Conservation (phyloP, 2,797 vertebrate genomes). For the Cuniculus paca region DNA sequence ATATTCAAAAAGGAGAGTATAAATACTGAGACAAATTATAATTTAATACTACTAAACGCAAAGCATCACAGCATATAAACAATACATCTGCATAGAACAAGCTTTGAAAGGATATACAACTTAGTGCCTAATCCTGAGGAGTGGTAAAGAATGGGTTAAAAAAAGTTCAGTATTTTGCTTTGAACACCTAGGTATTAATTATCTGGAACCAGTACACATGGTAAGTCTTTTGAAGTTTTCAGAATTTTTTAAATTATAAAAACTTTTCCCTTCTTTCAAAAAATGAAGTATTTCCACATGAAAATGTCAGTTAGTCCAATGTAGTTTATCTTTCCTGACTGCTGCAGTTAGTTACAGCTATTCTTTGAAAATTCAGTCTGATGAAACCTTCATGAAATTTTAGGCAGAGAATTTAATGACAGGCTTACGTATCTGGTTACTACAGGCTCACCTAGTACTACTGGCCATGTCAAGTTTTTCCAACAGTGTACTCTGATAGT, state of each 20-base stretch:
- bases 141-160: not conserved
- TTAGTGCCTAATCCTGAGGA: not conserved
- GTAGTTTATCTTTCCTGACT: not conserved
- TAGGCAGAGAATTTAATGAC: constrained; percentile 25
- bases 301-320: constrained; percentile 27
- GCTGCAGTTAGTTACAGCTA: not conserved
- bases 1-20: constrained; percentile 29
- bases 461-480: constrained; percentile 59
- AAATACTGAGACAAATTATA: constrained; percentile 40
- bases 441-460: constrained; percentile 55
- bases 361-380: constrained; percentile 53
- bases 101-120: constrained; percentile 35
- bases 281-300: not conserved
- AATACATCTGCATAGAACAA: not conserved
- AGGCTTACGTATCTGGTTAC: constrained; percentile 63
- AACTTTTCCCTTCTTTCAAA: constrained; percentile 14
- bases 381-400: constrained; percentile 51
- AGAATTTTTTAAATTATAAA: constrained; percentile 63
- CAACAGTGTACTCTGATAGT: constrained; percentile 69
- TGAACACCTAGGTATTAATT: constrained; percentile 25
- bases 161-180: constrained; percentile 54
- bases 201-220: not conserved
- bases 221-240: not conserved
- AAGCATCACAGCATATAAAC: constrained; percentile 34
- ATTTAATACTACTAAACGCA: constrained; percentile 29